Base-by-base conservation (phyloP, 2,113 vertebrate genomes). In the Trogon surrucura region DNA sequence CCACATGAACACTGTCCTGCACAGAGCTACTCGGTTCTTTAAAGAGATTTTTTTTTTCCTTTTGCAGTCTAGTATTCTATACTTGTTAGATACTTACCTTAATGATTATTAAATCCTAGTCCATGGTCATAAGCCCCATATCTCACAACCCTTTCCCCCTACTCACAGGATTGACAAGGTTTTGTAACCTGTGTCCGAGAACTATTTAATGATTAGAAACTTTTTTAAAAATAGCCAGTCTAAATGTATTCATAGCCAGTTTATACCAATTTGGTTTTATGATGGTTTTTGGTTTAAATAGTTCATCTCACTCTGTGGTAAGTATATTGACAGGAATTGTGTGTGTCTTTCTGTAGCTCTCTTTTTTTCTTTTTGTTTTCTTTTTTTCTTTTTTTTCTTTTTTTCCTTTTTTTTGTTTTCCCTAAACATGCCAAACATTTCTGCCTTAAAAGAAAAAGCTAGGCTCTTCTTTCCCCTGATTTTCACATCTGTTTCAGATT, bases 401-500 rank as follows among this genome's bases (percentile, higher is more conserved):
- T 7, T 17, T 21, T 22, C 8, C 11, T 11, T 36, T 38, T 17
- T 53, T 30, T 17, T 12, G 21, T n/a, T 25, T 9, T 2, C 2
- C 4, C 22, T 14, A 56, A 48, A 26, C 10, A 29, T 50, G 6
- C 20, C 62, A 88, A 77, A 20, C 1, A 57, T 72, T 90, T 85
- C 71, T 4, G 7, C 47, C 60, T 50, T 85, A 79, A 69, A 85
- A 88, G 9, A 82, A 70, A 64, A 60, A 47, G 10, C 17, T 18
- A 69, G 4, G 16, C 30, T 86, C 10, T 88, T 91, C 45, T 47
- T 90, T 70, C 18, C 15, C 16, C 48, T 83, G 57, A 84, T 71
- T 95, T 85, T 86, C 48, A 67, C 86, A 84, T 78, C 64, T 88
- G 57, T 83, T 95, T 92, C 91, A 78, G 38, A 57, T 91, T 95